Evolutionary conservation across 2,113 vertebrate species (phyloP), one percentile per base, ranked within the genome.

Genomic region (Notarius lentiginosus): DNA sequence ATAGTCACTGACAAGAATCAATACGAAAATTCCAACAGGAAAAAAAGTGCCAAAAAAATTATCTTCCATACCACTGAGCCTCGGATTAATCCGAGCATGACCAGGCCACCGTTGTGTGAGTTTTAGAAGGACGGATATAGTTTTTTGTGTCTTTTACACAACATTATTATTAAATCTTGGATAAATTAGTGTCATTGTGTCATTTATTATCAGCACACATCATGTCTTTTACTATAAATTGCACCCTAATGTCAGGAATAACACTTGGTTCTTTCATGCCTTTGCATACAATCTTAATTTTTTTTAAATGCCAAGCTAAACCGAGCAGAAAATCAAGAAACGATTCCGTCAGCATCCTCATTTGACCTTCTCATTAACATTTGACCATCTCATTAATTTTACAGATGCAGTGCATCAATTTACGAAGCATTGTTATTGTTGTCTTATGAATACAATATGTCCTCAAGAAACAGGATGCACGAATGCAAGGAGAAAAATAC

Each of bases 311-410:
- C n/a, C 34, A 70, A 61, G 34, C 24, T 61, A 80, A 84, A 70
- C 77, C 49, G 11, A 88, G 87, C 83, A 84, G 82, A 80, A 70
- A 60, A 84, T 80, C 63, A 88, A 72, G 75, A 70, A 14, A 22
- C 30, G 24, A 51, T 83, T 84, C 72, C 83, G 80, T 80, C 63
- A 72, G 18, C 83, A 66, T 83, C 70, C 70, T 87, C 47, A 24
- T 68, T 70, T 72, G 82, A 84, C 82, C 68, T 27, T 24, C 83
- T 72, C 68, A 79, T 88, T 84, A 79, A 84, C 58, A 80, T 72
- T 11, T 63, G 60, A 81, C n/a, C 56, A 22, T 61, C 79, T 61
- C 58, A 61, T 81, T 47, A 81, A 24, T 72, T 66, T 17, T 18
- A 66, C 47, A 75, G 27, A 15, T 60, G 34, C 34, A 51, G 49